Evolutionary conservation across 1,140 invertebrate genomes (phyloP).

Genomic region (Gonioctena quinquepunctata): DNA sequence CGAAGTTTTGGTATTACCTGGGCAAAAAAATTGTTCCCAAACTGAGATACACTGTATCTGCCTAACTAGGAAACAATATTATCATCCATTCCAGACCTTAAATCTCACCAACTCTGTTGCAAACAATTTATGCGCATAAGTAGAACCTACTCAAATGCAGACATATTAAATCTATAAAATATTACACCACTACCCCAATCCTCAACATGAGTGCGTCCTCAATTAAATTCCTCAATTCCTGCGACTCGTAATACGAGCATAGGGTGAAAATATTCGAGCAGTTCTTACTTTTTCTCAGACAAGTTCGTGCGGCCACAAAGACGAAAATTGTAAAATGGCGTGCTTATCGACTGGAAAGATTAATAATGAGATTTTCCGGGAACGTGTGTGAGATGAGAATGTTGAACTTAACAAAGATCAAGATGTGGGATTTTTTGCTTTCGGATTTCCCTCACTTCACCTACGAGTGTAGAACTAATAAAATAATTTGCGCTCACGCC

Average conservation of each 20-base stretch:
- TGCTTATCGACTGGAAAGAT: constrained; percentile 47
- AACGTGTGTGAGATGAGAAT: constrained; percentile 47
- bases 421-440: constrained; percentile 17
- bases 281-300: not conserved
- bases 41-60: no score
- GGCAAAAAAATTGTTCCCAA: no score
- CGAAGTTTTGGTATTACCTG: no score
- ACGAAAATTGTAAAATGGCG: constrained; percentile 38
- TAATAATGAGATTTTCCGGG: constrained; percentile 47
- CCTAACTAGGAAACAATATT: no score
- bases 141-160: not conserved
- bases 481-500: constrained; percentile 27
- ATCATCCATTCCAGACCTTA: no score
- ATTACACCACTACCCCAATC: not conserved
- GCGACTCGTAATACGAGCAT: not conserved
- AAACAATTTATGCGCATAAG: no score
- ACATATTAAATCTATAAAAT: not conserved
- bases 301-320: constrained; percentile 37
- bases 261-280: not conserved
- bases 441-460: constrained; percentile 29
- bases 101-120: no score
- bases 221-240: not conserved
- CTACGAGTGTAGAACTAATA: constrained; percentile 32
- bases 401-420: constrained; percentile 38
- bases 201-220: not conserved